phyloP scores from a whole-genome alignment of 1,140 invertebrate species.

The Ptiloglossa arizonensis region DNA sequence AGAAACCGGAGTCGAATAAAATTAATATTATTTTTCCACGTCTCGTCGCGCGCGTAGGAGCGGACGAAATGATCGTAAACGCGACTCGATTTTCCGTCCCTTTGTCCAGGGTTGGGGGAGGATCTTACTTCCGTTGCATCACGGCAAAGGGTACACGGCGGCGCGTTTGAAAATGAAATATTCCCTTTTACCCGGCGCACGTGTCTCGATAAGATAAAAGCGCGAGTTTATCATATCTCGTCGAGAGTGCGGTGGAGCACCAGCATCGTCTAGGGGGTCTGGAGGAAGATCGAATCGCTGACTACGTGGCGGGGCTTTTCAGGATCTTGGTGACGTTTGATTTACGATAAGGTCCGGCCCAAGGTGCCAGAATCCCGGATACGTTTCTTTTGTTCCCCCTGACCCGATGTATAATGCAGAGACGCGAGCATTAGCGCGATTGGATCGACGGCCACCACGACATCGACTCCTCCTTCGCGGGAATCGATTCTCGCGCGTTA shows the following conservation, averaged over 20 bases:
- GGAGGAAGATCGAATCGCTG: slow-evolving; percentile 34
- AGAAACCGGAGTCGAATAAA: not conserved
- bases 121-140: slow-evolving; percentile 37
- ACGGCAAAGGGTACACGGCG: not conserved
- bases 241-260: not conserved
- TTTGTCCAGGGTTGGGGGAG: slow-evolving; percentile 28
- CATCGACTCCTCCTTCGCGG: not conserved
- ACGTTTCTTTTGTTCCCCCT: slow-evolving; percentile 29
- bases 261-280: not conserved
- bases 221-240: slow-evolving; percentile 36
- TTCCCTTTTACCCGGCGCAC: slow-evolving; percentile 32
- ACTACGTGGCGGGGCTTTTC: not conserved
- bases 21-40: slow-evolving; percentile 18
- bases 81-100: slow-evolving; percentile 35
- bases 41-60: slow-evolving; percentile 15
- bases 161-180: slow-evolving; percentile 39
- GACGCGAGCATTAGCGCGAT: slow-evolving; percentile 67
- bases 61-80: slow-evolving; percentile 50
- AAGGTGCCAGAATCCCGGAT: slow-evolving; percentile 40
- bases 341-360: slow-evolving; percentile 33
- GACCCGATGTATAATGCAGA: slow-evolving; percentile 64
- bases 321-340: slow-evolving; percentile 46
- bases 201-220: slow-evolving; percentile 36
- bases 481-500: slow-evolving; percentile 7
- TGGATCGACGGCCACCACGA: slow-evolving; percentile 50